Conservation (phyloP, 2,888 invertebrate species). For the Chouioia cunea region DNA sequence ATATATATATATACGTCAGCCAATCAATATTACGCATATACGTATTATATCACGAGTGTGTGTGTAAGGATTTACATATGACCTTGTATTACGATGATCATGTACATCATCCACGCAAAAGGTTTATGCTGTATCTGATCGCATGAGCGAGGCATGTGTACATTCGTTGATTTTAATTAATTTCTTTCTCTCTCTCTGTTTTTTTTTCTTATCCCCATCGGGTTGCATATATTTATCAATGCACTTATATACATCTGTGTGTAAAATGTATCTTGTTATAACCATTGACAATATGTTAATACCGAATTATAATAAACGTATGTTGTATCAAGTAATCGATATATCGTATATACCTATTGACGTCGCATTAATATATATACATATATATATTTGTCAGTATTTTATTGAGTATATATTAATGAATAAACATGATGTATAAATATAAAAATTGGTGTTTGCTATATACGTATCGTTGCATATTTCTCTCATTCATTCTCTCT, state of each 20-base stretch:
- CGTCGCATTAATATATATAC: slow-evolving; percentile 41
- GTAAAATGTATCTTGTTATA: too few species aligned
- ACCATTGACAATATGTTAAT: slow-evolving; percentile 18
- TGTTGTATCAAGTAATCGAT: slow-evolving; percentile 43
- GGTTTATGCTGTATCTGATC: slow-evolving; percentile 6
- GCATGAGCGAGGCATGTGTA: slow-evolving; percentile 48
- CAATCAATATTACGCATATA: background rate
- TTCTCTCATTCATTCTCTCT: slow-evolving; percentile 3
- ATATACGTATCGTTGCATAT: slow-evolving; percentile 61
- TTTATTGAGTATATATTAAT: slow-evolving; percentile 30
- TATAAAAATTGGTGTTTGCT: slow-evolving; percentile 60
- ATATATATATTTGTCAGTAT: slow-evolving; percentile 34
- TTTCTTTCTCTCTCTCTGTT: slow-evolving; percentile 50
- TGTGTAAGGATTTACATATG: too few species aligned
- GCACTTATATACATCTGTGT: too few species aligned
- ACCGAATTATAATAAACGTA: slow-evolving; percentile 8
- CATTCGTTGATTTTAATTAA: slow-evolving; percentile 49
- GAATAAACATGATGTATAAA: slow-evolving; percentile 23
- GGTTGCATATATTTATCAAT: too few species aligned
- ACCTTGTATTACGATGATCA: too few species aligned
- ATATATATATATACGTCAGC: slow-evolving; percentile 41
- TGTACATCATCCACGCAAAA: too few species aligned
- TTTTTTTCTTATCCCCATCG: too few species aligned
- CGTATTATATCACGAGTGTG: too few species aligned
- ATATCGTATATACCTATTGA: slow-evolving; percentile 53